phyloP scores from a whole-genome alignment of 1,140 invertebrate genomes.

The Drosophila ficusphila region DNA sequence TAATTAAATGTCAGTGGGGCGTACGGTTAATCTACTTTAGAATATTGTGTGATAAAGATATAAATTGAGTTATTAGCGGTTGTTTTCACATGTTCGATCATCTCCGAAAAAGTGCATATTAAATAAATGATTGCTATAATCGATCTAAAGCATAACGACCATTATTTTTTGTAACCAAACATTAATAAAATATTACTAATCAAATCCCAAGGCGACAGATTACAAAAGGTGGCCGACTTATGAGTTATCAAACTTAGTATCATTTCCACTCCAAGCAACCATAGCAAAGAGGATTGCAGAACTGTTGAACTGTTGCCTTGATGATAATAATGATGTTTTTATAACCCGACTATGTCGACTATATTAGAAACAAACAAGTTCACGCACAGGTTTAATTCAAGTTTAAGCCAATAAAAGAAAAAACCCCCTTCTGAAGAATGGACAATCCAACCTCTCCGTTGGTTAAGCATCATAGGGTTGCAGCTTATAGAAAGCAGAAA shows the following conservation, averaged over 20 bases:
- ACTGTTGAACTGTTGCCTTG: slow-evolving; percentile 52
- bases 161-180: slow-evolving; percentile 26
- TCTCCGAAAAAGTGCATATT: slow-evolving; percentile 30
- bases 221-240: neutral
- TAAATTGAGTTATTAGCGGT: slow-evolving; percentile 34
- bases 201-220: slow-evolving; percentile 13
- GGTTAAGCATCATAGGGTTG: slow-evolving; percentile 23
- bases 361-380: slow-evolving; percentile 1
- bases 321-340: slow-evolving; percentile 78
- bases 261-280: slow-evolving; percentile 18
- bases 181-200: slow-evolving; percentile 56
- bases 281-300: slow-evolving; percentile 63
- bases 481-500: slow-evolving; percentile 9
- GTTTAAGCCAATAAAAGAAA: slow-evolving; percentile 44
- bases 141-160: slow-evolving; percentile 10
- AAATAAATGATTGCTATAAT: slow-evolving; percentile 38
- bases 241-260: slow-evolving; percentile 26
- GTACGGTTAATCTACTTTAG: neutral
- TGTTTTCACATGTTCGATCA: slow-evolving; percentile 39
- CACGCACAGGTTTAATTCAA: slow-evolving; percentile 45
- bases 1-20: slow-evolving; percentile 14
- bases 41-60: slow-evolving; percentile 23
- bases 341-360: slow-evolving; percentile 57
- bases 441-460: slow-evolving; percentile 25
- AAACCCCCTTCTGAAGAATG: slow-evolving; percentile 17